A percentile compares a stretch with the other conserved stretches of the same genome.
These are phyloP conservation scores for Stictonetta naevosa DNA, from an alignment of 2,113 vertebrate species.

Conservation along the genomic window DNA sequence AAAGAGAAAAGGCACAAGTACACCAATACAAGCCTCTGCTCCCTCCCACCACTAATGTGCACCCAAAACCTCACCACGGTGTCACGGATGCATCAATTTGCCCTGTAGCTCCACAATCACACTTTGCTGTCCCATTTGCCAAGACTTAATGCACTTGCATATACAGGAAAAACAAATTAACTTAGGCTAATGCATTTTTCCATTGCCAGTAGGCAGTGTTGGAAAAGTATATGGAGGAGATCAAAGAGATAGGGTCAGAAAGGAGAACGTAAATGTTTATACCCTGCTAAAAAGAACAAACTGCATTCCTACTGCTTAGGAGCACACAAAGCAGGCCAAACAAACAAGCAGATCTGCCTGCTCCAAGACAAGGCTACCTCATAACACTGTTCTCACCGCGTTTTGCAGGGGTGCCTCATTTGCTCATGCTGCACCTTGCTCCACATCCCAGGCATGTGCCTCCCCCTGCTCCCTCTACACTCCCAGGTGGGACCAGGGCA, in stretches of 20 bases:
- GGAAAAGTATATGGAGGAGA: constrained; percentile 47
- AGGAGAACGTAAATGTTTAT: constrained; percentile 45
- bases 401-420: background rate
- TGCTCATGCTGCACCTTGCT: background rate
- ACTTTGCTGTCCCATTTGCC: background rate
- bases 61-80: background rate
- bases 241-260: constrained; percentile 57
- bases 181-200: constrained; percentile 65
- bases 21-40: background rate
- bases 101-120: background rate
- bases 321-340: background rate
- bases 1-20: background rate
- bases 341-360: background rate
- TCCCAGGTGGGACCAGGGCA: background rate
- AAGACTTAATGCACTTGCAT: constrained; percentile 19
- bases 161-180: constrained; percentile 65
- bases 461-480: fast-evolving
- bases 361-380: background rate
- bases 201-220: constrained; percentile 51
- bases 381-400: background rate
- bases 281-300: background rate
- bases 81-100: background rate
- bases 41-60: fast-evolving
- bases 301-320: background rate
- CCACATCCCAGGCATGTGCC: no score